Percentiles rank a stretch among this genome's conserved stretches.
Evolutionary conservation across 2,888 invertebrate species (phyloP).

Genomic region (Tipula confusa): DNA sequence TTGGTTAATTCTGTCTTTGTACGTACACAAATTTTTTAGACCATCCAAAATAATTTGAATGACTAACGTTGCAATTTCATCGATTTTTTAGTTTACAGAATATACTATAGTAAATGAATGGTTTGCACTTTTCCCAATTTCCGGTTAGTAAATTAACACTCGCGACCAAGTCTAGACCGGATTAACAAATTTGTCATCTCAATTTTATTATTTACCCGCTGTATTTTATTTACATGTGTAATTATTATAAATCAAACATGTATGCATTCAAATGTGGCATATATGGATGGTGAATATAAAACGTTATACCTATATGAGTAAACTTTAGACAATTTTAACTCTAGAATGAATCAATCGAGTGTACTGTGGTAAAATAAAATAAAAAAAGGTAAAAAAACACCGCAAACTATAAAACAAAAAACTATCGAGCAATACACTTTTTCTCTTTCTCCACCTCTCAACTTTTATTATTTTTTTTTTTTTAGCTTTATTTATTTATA

Average conservation of each 20-base stretch:
- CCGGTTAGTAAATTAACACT: not conserved
- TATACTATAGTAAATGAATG: too few relatives aligned
- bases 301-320: not conserved
- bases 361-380: not conserved
- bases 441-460: not conserved
- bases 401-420: not conserved
- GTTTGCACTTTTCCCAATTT: not conserved
- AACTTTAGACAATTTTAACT: not conserved
- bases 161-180: not conserved
- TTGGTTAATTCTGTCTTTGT: too few relatives aligned
- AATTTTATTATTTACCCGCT: not conserved
- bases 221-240: not conserved
- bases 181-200: not conserved
- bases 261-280: not conserved
- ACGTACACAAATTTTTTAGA: too few relatives aligned
- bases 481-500: constrained; percentile 27
- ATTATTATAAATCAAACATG: not conserved
- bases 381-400: not conserved
- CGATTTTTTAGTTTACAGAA: too few relatives aligned
- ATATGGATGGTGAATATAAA: not conserved
- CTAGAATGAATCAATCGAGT: not conserved
- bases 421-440: not conserved
- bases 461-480: too few relatives aligned
- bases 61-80: too few relatives aligned
- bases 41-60: too few relatives aligned